Evolutionary conservation across 1,140 invertebrate species (phyloP).

Genomic region (Tachypleus tridentatus): DNA sequence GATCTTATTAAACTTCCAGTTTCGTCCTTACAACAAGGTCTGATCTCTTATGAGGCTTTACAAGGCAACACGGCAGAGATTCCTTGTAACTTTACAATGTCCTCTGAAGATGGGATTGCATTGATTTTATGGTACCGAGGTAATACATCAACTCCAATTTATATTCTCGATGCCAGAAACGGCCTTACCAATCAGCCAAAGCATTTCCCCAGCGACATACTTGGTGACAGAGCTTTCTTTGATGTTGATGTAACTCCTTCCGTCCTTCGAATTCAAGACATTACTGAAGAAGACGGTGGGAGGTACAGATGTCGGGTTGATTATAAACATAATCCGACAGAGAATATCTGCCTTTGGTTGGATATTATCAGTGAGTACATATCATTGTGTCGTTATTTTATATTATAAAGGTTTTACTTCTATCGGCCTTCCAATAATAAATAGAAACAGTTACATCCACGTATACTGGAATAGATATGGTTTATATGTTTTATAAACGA

Average conservation of each 20-base stretch:
- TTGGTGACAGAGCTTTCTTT: not conserved
- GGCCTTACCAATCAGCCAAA: not conserved
- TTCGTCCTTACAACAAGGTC: no score
- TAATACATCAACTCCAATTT: constrained; percentile 57
- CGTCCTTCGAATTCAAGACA: not conserved
- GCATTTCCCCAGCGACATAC: not conserved
- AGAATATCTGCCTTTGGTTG: not conserved
- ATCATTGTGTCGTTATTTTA: no score
- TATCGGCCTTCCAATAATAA: no score
- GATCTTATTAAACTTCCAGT: no score
- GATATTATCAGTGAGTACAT: not conserved
- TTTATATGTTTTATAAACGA: no score
- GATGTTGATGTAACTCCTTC: not conserved
- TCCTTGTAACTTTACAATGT: constrained; percentile 61
- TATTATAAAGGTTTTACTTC: no score
- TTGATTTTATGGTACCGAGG: constrained; percentile 74
- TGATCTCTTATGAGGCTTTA: no score
- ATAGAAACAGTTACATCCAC: no score
- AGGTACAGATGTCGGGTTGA: not conserved
- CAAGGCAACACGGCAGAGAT: constrained; percentile 54
- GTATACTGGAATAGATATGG: no score
- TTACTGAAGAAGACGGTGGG: not conserved
- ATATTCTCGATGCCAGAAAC: constrained; percentile 34
- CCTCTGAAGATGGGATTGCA: constrained; percentile 55
- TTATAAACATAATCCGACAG: not conserved